A percentile compares a stretch with the other conserved stretches of the same genome.
These are phyloP conservation scores for Drosophila peninsularis DNA, from an alignment of 2,888 invertebrate species.

Conservation along the genomic window DNA sequence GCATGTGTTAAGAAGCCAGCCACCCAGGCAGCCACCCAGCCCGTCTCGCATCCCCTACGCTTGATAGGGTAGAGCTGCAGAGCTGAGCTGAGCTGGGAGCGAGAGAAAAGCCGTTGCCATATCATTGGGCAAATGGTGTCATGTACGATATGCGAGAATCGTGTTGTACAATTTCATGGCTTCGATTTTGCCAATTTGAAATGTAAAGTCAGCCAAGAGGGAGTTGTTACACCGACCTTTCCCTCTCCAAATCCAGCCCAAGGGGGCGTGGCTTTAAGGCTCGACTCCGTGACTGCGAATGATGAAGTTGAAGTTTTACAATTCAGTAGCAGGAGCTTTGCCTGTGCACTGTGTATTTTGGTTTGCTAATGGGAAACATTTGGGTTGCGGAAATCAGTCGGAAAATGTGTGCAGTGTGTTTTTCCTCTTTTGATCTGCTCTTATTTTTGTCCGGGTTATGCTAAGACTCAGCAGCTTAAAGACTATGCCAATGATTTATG, in stretches of 20 bases:
- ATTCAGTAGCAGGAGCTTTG: slow-evolving; percentile 6
- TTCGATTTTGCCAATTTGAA: slow-evolving; percentile 73
- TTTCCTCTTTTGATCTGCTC: slow-evolving; percentile 8
- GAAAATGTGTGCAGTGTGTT: slow-evolving; percentile 69
- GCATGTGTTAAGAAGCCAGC: slow-evolving; percentile 30
- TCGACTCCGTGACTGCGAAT: slow-evolving; percentile 32
- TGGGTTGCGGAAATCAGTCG: slow-evolving; percentile 73
- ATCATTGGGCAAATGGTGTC: slow-evolving; percentile 71
- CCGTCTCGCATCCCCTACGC: neutral
- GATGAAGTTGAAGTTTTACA: slow-evolving; percentile 27
- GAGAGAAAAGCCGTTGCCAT: slow-evolving; percentile 38
- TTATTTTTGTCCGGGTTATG: slow-evolving; percentile 2
- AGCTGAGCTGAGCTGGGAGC: neutral
- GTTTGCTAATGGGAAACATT: slow-evolving; percentile 79
- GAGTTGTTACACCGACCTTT: neutral
- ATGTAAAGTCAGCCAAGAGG: slow-evolving; percentile 53
- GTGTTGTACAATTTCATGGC: slow-evolving; percentile 80
- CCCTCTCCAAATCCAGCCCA: neutral
- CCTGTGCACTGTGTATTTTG: slow-evolving; percentile 61
- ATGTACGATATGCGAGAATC: slow-evolving; percentile 79
- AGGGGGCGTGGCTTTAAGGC: slow-evolving; percentile 18
- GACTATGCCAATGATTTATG: slow-evolving; percentile 51
- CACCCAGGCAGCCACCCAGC: slow-evolving; percentile 4
- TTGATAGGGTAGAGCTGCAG: neutral
- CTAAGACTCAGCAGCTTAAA: slow-evolving; percentile 48